Conservation (phyloP, 2,113 vertebrate genomes). For the Planiliza haematocheilus region DNA sequence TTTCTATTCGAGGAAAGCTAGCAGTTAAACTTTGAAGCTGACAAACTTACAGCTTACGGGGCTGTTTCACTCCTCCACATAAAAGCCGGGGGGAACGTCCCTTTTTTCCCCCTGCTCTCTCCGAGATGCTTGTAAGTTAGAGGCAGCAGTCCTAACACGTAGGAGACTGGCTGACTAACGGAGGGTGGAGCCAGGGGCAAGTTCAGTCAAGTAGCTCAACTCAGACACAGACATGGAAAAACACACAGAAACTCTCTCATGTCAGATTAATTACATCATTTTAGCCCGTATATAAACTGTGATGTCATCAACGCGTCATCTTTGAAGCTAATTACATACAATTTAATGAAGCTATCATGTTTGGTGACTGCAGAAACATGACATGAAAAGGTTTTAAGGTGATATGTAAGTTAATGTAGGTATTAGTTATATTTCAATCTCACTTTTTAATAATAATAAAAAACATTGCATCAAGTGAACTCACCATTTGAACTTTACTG, state of each 20-base stretch:
- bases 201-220: constrained; percentile 51
- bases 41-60: not conserved
- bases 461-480: too few relatives aligned
- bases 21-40: not conserved
- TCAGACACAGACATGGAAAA: not conserved
- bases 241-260: not conserved
- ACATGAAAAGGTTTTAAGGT: too few relatives aligned
- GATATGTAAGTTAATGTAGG: too few relatives aligned
- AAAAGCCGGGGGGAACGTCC: constrained; percentile 29
- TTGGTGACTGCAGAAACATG: too few relatives aligned
- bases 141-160: constrained; percentile 70
- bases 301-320: not conserved
- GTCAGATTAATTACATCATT: not conserved
- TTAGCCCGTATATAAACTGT: too few relatives aligned
- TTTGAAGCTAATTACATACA: too few relatives aligned
- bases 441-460: too few relatives aligned
- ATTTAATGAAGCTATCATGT: too few relatives aligned
- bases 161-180: constrained; percentile 51
- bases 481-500: too few relatives aligned
- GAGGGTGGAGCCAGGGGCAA: constrained; percentile 70
- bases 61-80: constrained; percentile 27
- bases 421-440: too few relatives aligned
- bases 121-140: constrained; percentile 64
- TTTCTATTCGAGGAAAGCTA: not conserved
- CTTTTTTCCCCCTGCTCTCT: constrained; percentile 5